phyloP scores from a whole-genome alignment of 2,888 invertebrate genomes.

The Xylota segnis region DNA sequence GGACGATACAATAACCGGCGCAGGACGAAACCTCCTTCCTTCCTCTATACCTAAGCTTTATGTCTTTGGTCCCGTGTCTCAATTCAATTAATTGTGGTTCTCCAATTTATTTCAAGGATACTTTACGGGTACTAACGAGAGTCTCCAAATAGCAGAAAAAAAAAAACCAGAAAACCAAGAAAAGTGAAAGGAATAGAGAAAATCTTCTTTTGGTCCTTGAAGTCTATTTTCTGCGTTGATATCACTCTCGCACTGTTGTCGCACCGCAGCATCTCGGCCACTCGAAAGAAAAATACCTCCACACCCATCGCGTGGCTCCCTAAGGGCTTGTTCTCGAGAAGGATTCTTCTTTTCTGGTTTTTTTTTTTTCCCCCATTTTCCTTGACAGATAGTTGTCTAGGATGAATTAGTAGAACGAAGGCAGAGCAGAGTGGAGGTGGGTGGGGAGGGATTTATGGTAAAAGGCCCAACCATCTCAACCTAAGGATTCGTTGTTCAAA shows the following conservation, averaged over 20 bases:
- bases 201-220: conserved; percentile 23
- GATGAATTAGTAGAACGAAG: conserved; percentile 37
- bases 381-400: conserved; percentile 57
- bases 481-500: conserved; percentile 15
- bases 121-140: conserved; percentile 52
- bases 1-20: neutral
- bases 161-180: neutral
- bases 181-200: conserved; percentile 16
- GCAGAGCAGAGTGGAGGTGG: neutral
- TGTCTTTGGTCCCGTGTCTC: conserved; percentile 31
- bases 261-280: conserved; percentile 21
- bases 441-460: conserved; percentile 17
- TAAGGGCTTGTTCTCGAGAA: conserved; percentile 15
- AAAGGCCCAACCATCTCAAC: conserved; percentile 9
- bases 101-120: conserved; percentile 52
- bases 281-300: conserved; percentile 8
- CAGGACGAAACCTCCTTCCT: neutral
- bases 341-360: too few relatives aligned
- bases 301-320: neutral
- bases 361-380: conserved; percentile 18
- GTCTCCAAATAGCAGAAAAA: conserved; percentile 12
- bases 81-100: conserved; percentile 66
- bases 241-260: conserved; percentile 41
- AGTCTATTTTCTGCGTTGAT: conserved; percentile 44
- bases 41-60: neutral